Evolutionary conservation across 2,797 vertebrate genomes (phyloP).

Genomic region (Liparis tanakae): DNA sequence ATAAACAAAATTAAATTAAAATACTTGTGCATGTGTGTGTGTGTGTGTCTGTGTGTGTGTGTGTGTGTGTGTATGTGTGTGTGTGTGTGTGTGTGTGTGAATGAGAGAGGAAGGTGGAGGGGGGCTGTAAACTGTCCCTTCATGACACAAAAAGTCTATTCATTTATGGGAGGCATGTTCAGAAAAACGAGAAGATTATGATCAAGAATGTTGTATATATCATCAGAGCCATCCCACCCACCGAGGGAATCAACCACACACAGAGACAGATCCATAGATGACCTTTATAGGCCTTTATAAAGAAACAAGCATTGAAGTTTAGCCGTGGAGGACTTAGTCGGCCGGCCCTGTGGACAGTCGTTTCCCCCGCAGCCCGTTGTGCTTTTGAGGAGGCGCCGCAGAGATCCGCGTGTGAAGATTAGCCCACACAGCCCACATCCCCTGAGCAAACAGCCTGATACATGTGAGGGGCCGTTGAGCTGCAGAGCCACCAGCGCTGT

Average conservation of each 20-base stretch:
- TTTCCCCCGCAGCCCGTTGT: slow-evolving; percentile 61
- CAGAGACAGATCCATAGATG: slow-evolving; percentile 47
- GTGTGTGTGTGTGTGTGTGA: too few species aligned
- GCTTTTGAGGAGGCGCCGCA: slow-evolving; percentile 46
- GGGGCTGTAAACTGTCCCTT: neutral
- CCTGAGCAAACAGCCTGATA: slow-evolving; percentile 79
- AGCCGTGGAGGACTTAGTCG: slow-evolving; percentile 61
- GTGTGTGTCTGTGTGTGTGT: too few species aligned
- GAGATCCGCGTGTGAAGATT: slow-evolving; percentile 73
- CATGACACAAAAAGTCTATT: slow-evolving; percentile 6
- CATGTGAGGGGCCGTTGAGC: slow-evolving; percentile 63
- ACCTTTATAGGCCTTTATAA: slow-evolving; percentile 48
- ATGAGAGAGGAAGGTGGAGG: too few species aligned
- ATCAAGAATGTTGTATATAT: slow-evolving; percentile 36
- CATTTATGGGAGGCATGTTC: neutral
- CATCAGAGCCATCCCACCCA: slow-evolving; percentile 63
- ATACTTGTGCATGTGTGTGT: too few species aligned
- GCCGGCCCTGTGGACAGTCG: slow-evolving; percentile 53
- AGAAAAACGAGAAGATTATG: slow-evolving; percentile 26
- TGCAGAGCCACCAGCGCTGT: slow-evolving; percentile 54
- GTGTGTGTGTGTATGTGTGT: too few species aligned
- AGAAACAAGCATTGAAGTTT: slow-evolving; percentile 60
- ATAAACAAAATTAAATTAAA: neutral
- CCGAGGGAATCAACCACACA: slow-evolving; percentile 47
- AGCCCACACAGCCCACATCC: slow-evolving; percentile 77